A percentile compares a stretch with the other conserved stretches of the same genome.
phyloP scores from a whole-genome alignment of 2,888 invertebrate species.

The Lasioglossum marginatum region DNA sequence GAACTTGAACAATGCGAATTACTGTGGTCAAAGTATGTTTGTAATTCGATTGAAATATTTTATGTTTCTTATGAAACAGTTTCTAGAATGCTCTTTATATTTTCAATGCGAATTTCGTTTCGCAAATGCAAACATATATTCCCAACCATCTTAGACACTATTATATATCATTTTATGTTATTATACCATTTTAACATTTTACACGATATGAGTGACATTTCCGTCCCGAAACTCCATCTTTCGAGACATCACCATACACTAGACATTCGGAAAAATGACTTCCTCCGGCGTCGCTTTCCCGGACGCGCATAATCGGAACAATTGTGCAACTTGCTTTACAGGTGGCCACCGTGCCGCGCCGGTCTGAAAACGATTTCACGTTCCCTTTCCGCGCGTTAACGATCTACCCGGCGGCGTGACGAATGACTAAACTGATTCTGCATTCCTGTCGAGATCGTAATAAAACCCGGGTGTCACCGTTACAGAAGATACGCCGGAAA shows the following conservation, averaged over 20 bases:
- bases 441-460: constrained; percentile 43
- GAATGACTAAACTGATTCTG: constrained; percentile 40
- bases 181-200: too few species aligned
- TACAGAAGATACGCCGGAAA: constrained; percentile 46
- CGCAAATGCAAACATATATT: not conserved
- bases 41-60: not conserved
- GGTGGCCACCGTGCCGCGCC: not conserved
- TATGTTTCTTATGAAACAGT: not conserved
- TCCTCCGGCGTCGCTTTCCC: not conserved
- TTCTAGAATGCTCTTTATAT: not conserved
- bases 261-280: not conserved
- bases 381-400: not conserved
- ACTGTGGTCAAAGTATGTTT: not conserved
- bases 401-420: not conserved
- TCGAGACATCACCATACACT: too few species aligned
- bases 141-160: not conserved
- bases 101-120: not conserved
- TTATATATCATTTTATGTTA: too few species aligned
- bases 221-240: too few species aligned
- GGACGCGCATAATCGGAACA: not conserved
- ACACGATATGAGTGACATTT: too few species aligned
- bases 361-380: constrained; percentile 13
- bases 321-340: not conserved
- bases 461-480: constrained; percentile 41
- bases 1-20: not conserved